phyloP scores from a whole-genome alignment of 2,113 vertebrate species.

The Pelodiscus sinensis region DNA sequence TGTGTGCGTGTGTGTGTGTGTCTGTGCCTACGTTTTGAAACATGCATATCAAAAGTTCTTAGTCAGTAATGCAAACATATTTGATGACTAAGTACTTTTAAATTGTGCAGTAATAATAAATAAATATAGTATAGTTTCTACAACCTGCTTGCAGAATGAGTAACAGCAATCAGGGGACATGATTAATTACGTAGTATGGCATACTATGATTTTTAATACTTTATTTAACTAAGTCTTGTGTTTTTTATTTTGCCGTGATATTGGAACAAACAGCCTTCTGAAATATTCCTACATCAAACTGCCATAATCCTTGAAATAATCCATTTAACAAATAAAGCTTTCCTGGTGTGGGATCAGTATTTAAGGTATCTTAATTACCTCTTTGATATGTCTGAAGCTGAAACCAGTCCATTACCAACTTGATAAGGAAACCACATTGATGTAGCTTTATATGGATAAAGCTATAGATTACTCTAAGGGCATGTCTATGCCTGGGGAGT shows the following conservation, averaged over 20 bases:
- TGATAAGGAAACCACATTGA: neutral
- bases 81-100: conserved; percentile 26
- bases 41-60: neutral
- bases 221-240: conserved; percentile 49
- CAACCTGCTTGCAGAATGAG: conserved; percentile 54
- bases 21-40: too few species aligned
- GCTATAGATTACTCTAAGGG: neutral
- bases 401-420: neutral
- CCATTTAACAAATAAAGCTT: conserved; percentile 28
- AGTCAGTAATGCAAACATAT: neutral
- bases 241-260: conserved; percentile 50
- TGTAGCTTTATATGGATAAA: neutral
- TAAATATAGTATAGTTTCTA: conserved; percentile 41
- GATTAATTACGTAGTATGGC: conserved; percentile 68
- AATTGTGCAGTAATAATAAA: conserved; percentile 45
- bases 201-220: conserved; percentile 40
- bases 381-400: neutral
- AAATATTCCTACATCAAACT: conserved; percentile 31
- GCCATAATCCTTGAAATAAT: conserved; percentile 41
- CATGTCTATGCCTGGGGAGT: too few species aligned
- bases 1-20: neutral
- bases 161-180: conserved; percentile 62
- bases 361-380: conserved; percentile 23
- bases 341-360: conserved; percentile 3
- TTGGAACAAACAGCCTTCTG: conserved; percentile 35